Percentiles rank a stretch among this genome's conserved stretches.
Evolutionary conservation across 2,888 invertebrate genomes (phyloP).

Genomic region (Agriotes lineatus): DNA sequence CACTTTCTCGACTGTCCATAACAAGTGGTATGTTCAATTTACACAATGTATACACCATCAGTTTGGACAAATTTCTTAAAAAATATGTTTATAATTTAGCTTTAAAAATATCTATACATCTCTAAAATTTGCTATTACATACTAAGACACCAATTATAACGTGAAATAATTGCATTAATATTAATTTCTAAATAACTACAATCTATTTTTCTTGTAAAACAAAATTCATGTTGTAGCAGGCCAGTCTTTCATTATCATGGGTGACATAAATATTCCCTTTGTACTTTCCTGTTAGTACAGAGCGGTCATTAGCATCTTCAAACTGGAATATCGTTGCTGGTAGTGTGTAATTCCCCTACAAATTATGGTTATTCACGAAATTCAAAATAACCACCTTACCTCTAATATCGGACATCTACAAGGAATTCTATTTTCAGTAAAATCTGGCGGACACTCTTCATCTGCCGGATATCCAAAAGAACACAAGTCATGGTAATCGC

Average conservation of each 20-base stretch:
- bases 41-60: too few relatives aligned
- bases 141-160: too few relatives aligned
- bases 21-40: too few relatives aligned
- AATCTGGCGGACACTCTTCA: conserved; percentile 48
- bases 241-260: conserved; percentile 38
- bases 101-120: too few relatives aligned
- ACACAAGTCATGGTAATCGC: conserved; percentile 52
- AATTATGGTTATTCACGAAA: conserved; percentile 8
- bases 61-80: too few relatives aligned
- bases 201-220: conserved; percentile 18
- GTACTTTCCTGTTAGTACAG: conserved; percentile 47
- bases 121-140: too few relatives aligned
- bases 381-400: conserved; percentile 32
- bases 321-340: conserved; percentile 45
- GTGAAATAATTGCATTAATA: too few relatives aligned
- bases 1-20: too few relatives aligned
- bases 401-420: conserved; percentile 54
- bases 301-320: conserved; percentile 19
- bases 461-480: conserved; percentile 48
- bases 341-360: conserved; percentile 54
- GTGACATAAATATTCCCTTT: conserved; percentile 45
- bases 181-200: too few relatives aligned
- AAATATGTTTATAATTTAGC: too few relatives aligned
- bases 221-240: conserved; percentile 50
- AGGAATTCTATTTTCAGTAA: conserved; percentile 50